Base-by-base conservation (phyloP, 1,140 invertebrate species). In the Geopemphigus sp. region DNA sequence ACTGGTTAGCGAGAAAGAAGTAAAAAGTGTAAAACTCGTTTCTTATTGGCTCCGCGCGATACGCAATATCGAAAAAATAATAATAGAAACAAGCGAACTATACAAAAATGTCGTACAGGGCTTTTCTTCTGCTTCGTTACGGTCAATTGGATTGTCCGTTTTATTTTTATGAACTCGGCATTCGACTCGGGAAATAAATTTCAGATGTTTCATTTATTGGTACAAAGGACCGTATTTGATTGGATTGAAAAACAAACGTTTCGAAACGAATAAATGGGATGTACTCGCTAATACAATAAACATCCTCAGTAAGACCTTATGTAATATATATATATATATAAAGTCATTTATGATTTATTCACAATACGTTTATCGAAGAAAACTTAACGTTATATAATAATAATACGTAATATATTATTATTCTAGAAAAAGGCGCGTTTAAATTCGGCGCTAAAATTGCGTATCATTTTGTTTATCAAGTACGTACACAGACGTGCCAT, bases 231-330 rank as follows among this genome's bases (percentile, higher is more conserved):
- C 6, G 12, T 39, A 22, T 74, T 56, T 74, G 19, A 73, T 73
- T 73, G 19, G 19, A 74, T 74, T 56, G 70, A 57, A 74, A 74
- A 74, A 57, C 54, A 57, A 74, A 74, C n/a, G 72, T 74, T 12
- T 14, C 45, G 66, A 70, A 53, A 70, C 45, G 15, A 53, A 70
- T 39, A 70, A 47, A 68, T 68, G 19, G 32, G 32, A 64, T 8
- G 15, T 66, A 39, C n/a, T 39, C 47, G 12, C 45, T 68, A 47
- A 50, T 68, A 68, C 10, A 50, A 68, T 68, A 68, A 47, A 68
- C 22, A 17, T 47, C 22, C n/a, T 45, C n/a, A 22, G 14, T 22
- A 39, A 39, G 32, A 39, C n/a, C n/a, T n/a, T 39, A 54, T 54
- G 3, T 19, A 19, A 3, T 19, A 54, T 15, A 6, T 19, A 54